phyloP scores from a whole-genome alignment of 2,797 vertebrate species.

The Serranus cabrilla region DNA sequence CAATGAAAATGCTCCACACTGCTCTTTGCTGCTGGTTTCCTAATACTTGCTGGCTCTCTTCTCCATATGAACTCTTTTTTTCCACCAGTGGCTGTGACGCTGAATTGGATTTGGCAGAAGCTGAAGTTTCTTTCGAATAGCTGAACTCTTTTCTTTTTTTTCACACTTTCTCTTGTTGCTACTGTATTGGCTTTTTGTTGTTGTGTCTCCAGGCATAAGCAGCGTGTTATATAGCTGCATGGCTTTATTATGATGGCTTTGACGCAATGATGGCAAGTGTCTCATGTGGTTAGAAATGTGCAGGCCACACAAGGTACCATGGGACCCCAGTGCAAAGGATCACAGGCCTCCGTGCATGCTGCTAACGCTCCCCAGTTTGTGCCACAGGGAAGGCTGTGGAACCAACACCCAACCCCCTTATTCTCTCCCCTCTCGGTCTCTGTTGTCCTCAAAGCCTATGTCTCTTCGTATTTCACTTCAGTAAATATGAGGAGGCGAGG shows the following conservation, averaged over 20 bases:
- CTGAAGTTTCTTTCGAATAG: conserved; percentile 59
- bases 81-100: conserved; percentile 40
- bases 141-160: conserved; percentile 63
- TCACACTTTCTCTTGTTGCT: conserved; percentile 56
- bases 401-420: conserved; percentile 68
- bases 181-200: conserved; percentile 66
- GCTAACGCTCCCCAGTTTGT: conserved; percentile 69
- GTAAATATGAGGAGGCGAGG: conserved; percentile 79
- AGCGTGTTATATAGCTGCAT: conserved; percentile 47
- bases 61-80: conserved; percentile 40
- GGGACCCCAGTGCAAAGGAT: conserved; percentile 83
- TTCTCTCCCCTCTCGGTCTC: conserved; percentile 68
- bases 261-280: conserved; percentile 73
- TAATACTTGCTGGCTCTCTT: conserved; percentile 54
- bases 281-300: conserved; percentile 73
- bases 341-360: conserved; percentile 79
- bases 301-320: conserved; percentile 79
- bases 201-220: conserved; percentile 72
- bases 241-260: conserved; percentile 76
- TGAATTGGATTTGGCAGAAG: conserved; percentile 53
- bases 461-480: conserved; percentile 75
- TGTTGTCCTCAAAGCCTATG: conserved; percentile 79
- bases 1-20: conserved; percentile 65
- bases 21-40: conserved; percentile 59
- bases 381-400: conserved; percentile 78